phyloP scores from a whole-genome alignment of 37 sponge, comb jelly and placozoan genomes.

The Chondrosia reniformis region DNA sequence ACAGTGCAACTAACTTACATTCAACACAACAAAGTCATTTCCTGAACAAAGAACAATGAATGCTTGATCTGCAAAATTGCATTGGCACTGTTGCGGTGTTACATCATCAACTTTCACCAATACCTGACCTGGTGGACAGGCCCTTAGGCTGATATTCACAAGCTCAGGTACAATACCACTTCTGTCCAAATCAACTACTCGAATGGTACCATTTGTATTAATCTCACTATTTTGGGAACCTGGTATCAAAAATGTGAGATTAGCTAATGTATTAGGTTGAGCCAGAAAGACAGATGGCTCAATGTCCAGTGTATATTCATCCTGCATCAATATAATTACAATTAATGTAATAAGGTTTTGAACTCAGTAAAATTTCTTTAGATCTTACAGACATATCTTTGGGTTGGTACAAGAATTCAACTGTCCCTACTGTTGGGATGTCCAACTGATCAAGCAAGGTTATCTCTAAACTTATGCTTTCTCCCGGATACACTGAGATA shows the following conservation, averaged over 20 bases:
- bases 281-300: background rate
- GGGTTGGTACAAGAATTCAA: background rate
- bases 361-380: no score
- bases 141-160: background rate
- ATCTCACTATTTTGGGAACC: background rate
- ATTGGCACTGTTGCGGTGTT: no score
- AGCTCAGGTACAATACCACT: background rate
- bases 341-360: no score
- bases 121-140: conserved; percentile 15
- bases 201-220: background rate
- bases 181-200: background rate
- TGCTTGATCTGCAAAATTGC: no score
- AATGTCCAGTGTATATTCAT: no score
- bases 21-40: no score
- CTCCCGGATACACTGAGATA: background rate
- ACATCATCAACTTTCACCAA: no score
- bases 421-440: conserved; percentile 4
- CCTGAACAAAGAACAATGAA: no score
- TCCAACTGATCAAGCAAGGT: background rate
- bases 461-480: background rate
- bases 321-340: no score
- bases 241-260: background rate
- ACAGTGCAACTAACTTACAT: no score
- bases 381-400: no score
- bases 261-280: background rate